Percentiles rank a stretch among this genome's conserved stretches.
These are phyloP conservation scores for Trichogramma dendrolimi DNA, from an alignment of 2,888 invertebrate genomes.

Conservation along the genomic window DNA sequence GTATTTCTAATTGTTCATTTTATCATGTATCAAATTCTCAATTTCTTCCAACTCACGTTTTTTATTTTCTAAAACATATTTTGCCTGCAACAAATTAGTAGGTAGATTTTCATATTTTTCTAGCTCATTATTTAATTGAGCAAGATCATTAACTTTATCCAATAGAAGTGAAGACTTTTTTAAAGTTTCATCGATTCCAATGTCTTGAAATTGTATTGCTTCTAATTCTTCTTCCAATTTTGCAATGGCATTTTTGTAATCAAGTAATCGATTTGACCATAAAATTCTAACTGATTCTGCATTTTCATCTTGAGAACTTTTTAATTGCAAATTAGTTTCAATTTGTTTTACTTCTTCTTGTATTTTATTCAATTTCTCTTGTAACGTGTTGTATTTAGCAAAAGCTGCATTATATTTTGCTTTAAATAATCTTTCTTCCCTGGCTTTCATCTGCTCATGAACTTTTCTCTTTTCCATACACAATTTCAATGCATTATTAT, in stretches of 20 bases:
- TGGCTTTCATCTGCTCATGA: constrained; percentile 32
- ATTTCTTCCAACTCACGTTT: constrained; percentile 39
- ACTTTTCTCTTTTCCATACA: constrained; percentile 34
- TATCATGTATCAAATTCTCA: constrained; percentile 33
- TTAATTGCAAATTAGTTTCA: constrained; percentile 28
- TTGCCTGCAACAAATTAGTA: constrained; percentile 45
- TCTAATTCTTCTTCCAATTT: constrained; percentile 36
- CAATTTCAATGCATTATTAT: constrained; percentile 35
- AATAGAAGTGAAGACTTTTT: constrained; percentile 38
- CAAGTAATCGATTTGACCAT: constrained; percentile 36
- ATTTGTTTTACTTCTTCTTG: constrained; percentile 33
- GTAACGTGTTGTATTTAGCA: constrained; percentile 32
- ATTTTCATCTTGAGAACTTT: constrained; percentile 32
- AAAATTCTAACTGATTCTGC: constrained; percentile 34
- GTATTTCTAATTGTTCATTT: constrained; percentile 30
- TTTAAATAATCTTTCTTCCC: constrained; percentile 37
- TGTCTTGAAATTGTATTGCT: constrained; percentile 34
- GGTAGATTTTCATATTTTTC: constrained; percentile 42
- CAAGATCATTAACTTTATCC: constrained; percentile 35
- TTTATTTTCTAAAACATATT: constrained; percentile 38
- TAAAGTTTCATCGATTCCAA: constrained; percentile 36
- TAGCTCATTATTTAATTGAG: constrained; percentile 35
- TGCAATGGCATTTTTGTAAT: constrained; percentile 38
- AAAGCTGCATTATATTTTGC: constrained; percentile 35
- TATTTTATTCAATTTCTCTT: constrained; percentile 34